A percentile compares a stretch with the other conserved stretches of the same genome.
Conservation (phyloP, 2,888 invertebrate species). For the Clanis bilineata region DNA sequence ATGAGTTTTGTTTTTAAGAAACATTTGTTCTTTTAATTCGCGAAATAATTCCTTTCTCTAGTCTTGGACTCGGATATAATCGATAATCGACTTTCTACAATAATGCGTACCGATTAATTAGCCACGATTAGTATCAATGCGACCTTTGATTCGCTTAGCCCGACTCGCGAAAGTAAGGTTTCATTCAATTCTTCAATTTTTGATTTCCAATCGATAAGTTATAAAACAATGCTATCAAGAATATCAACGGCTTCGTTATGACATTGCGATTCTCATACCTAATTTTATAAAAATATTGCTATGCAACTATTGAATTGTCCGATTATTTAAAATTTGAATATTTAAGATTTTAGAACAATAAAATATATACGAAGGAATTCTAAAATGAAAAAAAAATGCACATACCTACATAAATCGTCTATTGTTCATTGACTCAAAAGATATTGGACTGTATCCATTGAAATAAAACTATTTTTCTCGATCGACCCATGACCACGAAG, state of each 20-base stretch:
- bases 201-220: constrained; percentile 21
- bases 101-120: constrained; percentile 79
- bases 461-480: no score
- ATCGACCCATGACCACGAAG: no score
- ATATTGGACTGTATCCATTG: no score
- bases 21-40: background rate
- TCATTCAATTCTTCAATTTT: constrained; percentile 41
- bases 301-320: no score
- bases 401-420: no score
- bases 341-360: no score
- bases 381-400: no score
- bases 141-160: constrained; percentile 51
- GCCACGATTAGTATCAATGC: constrained; percentile 66
- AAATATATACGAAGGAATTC: no score
- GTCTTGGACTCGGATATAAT: constrained; percentile 50
- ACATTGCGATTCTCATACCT: background rate
- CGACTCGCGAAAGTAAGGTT: constrained; percentile 49
- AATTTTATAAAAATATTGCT: no score
- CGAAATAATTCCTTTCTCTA: constrained; percentile 66
- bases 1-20: background rate
- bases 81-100: constrained; percentile 69
- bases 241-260: background rate
- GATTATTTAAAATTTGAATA: no score
- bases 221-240: no score
- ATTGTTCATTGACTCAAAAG: no score